Conservation (phyloP, 2,888 invertebrate species). For the Callinectes sapidus region DNA sequence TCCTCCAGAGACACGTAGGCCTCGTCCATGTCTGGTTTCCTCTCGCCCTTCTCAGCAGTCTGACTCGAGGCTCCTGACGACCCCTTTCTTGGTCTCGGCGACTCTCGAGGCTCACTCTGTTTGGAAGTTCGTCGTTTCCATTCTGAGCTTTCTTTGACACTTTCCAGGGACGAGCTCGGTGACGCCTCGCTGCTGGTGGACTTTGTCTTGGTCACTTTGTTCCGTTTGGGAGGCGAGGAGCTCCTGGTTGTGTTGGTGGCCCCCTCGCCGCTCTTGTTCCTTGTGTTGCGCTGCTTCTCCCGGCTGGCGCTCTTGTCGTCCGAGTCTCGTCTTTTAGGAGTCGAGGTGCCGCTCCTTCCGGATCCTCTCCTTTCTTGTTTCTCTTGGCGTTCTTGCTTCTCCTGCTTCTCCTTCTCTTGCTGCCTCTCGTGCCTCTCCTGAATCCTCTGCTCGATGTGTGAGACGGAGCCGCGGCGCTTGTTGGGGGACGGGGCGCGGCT, state of each 20-base stretch:
- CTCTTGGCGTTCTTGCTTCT: slow-evolving; percentile 66
- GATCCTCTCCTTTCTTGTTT: slow-evolving; percentile 56
- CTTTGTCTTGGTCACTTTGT: slow-evolving; percentile 57
- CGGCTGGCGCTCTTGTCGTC: slow-evolving; percentile 44
- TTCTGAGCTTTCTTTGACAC: slow-evolving; percentile 63
- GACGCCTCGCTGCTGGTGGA: slow-evolving; percentile 67
- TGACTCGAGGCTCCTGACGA: slow-evolving; percentile 41
- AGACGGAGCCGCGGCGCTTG: slow-evolving; percentile 68
- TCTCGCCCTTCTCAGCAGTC: slow-evolving; percentile 38
- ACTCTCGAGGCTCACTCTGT: neutral
- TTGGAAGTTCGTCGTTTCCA: slow-evolving; percentile 36
- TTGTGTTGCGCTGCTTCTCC: slow-evolving; percentile 43
- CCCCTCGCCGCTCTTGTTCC: slow-evolving; percentile 37
- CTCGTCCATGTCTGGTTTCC: slow-evolving; percentile 61
- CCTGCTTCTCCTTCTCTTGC: slow-evolving; percentile 48
- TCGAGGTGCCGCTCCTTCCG: slow-evolving; percentile 27
- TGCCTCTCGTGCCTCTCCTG: slow-evolving; percentile 71
- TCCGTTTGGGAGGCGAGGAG: slow-evolving; percentile 59
- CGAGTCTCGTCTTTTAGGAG: slow-evolving; percentile 44
- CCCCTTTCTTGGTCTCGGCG: slow-evolving; percentile 23
- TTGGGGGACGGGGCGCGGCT: slow-evolving; percentile 60
- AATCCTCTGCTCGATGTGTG: slow-evolving; percentile 69
- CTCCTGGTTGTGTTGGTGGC: slow-evolving; percentile 50
- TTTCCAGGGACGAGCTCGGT: slow-evolving; percentile 68
- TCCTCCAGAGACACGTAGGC: slow-evolving; percentile 71